Percentiles rank a stretch among this genome's conserved stretches.
Evolutionary conservation across 2,888 invertebrate species (phyloP).

Genomic region (Panorpa germanica): DNA sequence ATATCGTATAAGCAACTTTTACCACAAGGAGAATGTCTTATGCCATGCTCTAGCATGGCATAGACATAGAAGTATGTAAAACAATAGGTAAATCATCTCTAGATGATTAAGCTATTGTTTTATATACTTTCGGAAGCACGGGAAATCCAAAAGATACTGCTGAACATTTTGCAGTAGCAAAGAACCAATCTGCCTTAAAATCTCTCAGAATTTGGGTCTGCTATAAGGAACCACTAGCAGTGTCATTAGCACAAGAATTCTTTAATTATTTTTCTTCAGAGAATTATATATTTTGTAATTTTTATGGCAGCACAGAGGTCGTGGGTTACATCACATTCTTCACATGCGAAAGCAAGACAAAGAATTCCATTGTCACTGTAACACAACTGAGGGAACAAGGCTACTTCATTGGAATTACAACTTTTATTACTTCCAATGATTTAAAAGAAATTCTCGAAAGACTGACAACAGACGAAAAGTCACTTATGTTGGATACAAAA

Average conservation of each 20-base stretch:
- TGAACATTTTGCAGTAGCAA: too few species aligned
- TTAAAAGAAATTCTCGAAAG: conserved; percentile 47
- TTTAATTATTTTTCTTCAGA: conserved; percentile 39
- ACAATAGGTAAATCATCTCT: too few species aligned
- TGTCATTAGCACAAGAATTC: conserved; percentile 45
- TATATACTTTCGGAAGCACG: conserved; percentile 81
- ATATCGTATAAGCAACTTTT: too few species aligned
- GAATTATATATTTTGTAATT: conserved; percentile 48
- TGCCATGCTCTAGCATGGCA: too few species aligned
- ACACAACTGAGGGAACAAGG: conserved; percentile 47
- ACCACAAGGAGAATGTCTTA: too few species aligned
- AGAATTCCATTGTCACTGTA: conserved; percentile 59
- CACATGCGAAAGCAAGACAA: conserved; percentile 54
- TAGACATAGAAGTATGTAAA: too few species aligned
- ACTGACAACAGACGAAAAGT: too few species aligned
- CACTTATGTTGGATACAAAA: too few species aligned
- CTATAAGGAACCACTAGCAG: conserved; percentile 54
- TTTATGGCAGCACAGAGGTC: conserved; percentile 69
- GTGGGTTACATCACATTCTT: conserved; percentile 68
- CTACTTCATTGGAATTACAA: conserved; percentile 56
- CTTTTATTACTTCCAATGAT: conserved; percentile 54
- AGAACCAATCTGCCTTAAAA: too few species aligned
- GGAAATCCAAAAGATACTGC: conserved; percentile 70
- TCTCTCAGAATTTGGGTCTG: conserved; percentile 59
- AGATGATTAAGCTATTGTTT: conserved; percentile 49